Base-by-base conservation (phyloP, 2,113 vertebrate genomes). In the Athene cunicularia region DNA sequence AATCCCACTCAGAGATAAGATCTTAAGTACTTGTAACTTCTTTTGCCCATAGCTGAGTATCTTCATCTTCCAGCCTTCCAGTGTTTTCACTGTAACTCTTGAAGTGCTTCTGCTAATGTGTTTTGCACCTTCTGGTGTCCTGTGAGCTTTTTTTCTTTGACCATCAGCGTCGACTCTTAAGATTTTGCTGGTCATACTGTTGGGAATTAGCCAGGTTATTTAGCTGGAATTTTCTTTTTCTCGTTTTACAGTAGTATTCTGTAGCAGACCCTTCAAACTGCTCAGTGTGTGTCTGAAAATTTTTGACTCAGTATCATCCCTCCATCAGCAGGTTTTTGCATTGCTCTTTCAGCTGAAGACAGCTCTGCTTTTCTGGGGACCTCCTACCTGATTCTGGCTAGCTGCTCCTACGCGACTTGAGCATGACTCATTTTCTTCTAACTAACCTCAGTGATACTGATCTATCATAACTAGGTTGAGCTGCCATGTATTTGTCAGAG, bases 361-460 rank as follows among this genome's bases (percentile, higher is more conserved):
- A 82, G 45, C 60, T 96, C 56, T 94, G 72, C 63, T 86, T 79
- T 89, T 79, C 83, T 85, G 70, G 87, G 66, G 70, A 52, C 77
- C 81, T 95, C 90, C 87, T 87, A 74, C 59, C 32, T 45, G 5
- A 23, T 76, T 86, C 58, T 91, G 80, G 63, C 56, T 67, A n/a
- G 60, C 75, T 94, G 60, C 41, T 95, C 86, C 91, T 66, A 92
- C 18, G 12, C 80, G 77, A 6, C 47, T 68, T 72, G 45, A 30
- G 62, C 77, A 85, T 96, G 96, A 96, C 74, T 97, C 91, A 93
- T 85, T 90, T 84, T 91, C 67, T 94, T 85, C 89, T 90, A 2
- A 45, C 59, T 47, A 73, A 60, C 76, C 68, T 63, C 37, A 17
- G 73, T 37, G 91, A 81, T 91, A 33, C 23, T 62, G 37, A 84